These are phyloP conservation scores for Tetramorium alpestre DNA, from an alignment of 1,140 invertebrate genomes.

Conservation along the genomic window DNA sequence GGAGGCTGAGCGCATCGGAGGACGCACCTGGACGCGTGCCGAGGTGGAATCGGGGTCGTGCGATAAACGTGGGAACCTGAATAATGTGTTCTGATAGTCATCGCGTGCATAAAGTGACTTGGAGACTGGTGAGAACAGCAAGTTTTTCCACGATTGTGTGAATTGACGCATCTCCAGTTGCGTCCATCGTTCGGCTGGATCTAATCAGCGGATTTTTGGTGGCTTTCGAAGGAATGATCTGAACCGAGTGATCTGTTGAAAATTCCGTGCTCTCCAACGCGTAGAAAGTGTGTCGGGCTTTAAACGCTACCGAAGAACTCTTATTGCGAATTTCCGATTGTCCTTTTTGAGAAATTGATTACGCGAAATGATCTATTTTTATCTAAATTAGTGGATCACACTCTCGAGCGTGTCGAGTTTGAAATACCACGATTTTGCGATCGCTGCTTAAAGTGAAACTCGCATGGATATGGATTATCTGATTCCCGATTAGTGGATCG, in stretches of 20 bases:
- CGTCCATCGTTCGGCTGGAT: too few species aligned
- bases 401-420: not conserved
- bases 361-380: not conserved
- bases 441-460: not conserved
- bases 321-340: not conserved
- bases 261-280: not conserved
- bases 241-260: not conserved
- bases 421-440: not conserved
- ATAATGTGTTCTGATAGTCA: not conserved
- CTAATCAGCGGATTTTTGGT: not conserved
- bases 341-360: not conserved
- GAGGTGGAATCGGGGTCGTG: not conserved
- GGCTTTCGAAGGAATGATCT: not conserved
- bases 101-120: not conserved
- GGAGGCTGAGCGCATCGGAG: not conserved
- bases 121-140: not conserved
- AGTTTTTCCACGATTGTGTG: not conserved
- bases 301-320: not conserved
- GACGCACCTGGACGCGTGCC: not conserved
- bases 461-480: constrained; percentile 15
- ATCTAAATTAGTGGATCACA: not conserved
- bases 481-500: not conserved
- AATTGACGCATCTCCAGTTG: not conserved
- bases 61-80: not conserved
- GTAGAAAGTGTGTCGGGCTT: not conserved